Evolutionary conservation across 2,888 invertebrate genomes (phyloP), one percentile per base, ranked within the genome.

Genomic region (Lucinisca nassula): DNA sequence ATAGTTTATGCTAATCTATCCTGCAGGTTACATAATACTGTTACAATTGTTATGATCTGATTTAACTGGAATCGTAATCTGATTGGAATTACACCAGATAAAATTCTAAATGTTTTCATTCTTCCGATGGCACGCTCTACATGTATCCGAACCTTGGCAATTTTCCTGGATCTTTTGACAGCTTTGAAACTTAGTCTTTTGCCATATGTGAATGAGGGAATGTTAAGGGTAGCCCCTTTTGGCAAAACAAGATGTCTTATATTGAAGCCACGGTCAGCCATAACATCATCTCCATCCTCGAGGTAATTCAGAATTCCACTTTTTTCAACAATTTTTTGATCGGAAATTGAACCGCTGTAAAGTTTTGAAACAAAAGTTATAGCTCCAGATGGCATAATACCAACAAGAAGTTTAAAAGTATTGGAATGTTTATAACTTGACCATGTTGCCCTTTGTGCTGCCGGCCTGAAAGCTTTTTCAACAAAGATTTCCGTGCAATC

Each of bases 51-150:
- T 4, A 78, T 78, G 17, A 83, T 74, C 27, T 78, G 83, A 17
- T n/a, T n/a, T 21, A 79, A 35, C 12, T 55, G 1, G 38, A 40
- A 40, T 78, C 83, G 70, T 10, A 83, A 49, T 79, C 79, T 83
- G 17, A 83, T 10, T n/a, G 78, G 73, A 55, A 83, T 58, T 27
- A 79, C 79, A 4, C 78, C 83, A 61, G 40, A 40, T 0, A 78
- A 21, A 45, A 78, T 83, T 49, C 58, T 78, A 37, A 78, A 78
- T 6, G 83, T 83, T 55, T 83, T 78, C 73, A 83, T 83, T 74
- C 78, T 21, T 24, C 78, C 0, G 4, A 78, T 83, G 17, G 83
- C 83, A 12, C 78, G 35, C 27, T 83, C 78, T 10, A 76, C 76
- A 35, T 76, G 76, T 8, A 83, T 72, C n/a, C 83, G 30, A 21